Conservation (phyloP, 2,113 vertebrate genomes). For the Sarotherodon lohbergeri region DNA sequence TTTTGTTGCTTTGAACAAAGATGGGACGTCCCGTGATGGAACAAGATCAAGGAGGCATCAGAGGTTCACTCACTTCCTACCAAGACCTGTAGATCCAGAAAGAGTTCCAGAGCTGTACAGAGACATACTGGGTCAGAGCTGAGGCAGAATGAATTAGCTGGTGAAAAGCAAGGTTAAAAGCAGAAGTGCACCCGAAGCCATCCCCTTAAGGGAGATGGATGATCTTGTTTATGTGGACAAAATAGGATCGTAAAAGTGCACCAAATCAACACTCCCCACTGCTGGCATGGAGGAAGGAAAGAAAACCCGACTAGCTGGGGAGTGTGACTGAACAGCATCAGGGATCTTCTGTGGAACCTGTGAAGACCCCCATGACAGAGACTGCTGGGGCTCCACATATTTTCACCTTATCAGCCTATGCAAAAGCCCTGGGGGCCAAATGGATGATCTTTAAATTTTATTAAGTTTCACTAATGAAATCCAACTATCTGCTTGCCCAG, state of each 20-base stretch:
- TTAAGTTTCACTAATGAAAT: constrained; percentile 3
- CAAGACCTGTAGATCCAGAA: constrained; percentile 95
- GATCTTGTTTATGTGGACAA: constrained; percentile 3
- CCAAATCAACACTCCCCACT: not conserved
- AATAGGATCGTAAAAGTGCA: constrained; percentile 24
- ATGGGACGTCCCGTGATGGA: constrained; percentile 90
- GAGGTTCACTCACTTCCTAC: constrained; percentile 98
- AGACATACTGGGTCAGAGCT: constrained; percentile 96
- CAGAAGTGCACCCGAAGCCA: not conserved
- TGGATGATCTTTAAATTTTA: constrained; percentile 12
- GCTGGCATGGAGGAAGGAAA: constrained; percentile 16
- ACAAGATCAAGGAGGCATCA: constrained; percentile 94
- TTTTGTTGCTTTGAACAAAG: constrained; percentile 96
- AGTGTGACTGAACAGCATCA: constrained; percentile 3
- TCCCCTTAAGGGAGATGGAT: not conserved
- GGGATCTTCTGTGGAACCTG: constrained; percentile 10
- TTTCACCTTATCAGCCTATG: constrained; percentile 16
- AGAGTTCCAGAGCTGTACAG: constrained; percentile 97
- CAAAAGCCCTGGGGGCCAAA: constrained; percentile 21
- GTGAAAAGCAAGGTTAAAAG: constrained; percentile 3
- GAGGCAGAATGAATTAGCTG: constrained; percentile 54
- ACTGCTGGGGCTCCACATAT: not conserved
- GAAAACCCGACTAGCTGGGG: not conserved
- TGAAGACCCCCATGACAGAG: not conserved
- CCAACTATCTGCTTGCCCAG: constrained; percentile 9